Evolutionary conservation across 2,888 invertebrate genomes (phyloP).

Genomic region (Dryobotodes eremita): DNA sequence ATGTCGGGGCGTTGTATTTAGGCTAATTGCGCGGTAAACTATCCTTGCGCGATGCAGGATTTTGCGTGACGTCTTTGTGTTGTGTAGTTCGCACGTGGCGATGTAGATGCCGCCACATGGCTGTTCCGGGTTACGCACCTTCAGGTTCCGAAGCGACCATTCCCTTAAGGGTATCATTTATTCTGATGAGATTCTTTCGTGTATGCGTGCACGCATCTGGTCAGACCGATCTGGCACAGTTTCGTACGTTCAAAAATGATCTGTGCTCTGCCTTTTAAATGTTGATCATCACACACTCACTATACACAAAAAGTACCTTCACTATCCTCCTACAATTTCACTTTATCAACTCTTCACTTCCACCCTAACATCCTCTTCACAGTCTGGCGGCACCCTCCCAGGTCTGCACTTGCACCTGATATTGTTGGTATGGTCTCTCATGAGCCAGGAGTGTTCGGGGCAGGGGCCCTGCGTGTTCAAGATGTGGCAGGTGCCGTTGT

Average conservation of each 20-base stretch:
- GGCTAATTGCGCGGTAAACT: too few relatives aligned
- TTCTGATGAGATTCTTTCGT: not conserved
- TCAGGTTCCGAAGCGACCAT: not conserved
- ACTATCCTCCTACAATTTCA: not conserved
- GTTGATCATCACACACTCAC: not conserved
- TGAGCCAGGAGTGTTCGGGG: conserved; percentile 91
- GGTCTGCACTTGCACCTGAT: conserved; percentile 94
- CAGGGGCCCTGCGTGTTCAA: conserved; percentile 95
- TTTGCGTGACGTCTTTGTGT: too few relatives aligned
- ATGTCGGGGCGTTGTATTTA: too few relatives aligned
- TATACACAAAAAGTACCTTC: not conserved
- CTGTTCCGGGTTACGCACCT: not conserved
- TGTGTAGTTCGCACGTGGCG: too few relatives aligned
- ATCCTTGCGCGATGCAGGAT: too few relatives aligned
- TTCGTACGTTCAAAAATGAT: not conserved
- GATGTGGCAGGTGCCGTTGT: conserved; percentile 93
- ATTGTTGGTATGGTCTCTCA: conserved; percentile 77
- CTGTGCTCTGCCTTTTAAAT: not conserved
- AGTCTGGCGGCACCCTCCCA: conserved; percentile 71
- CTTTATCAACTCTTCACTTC: conserved; percentile 46
- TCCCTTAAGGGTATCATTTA: not conserved
- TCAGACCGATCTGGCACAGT: not conserved
- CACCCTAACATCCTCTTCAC: conserved; percentile 48
- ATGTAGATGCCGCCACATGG: too few relatives aligned
- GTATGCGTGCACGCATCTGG: not conserved